Percentiles rank a stretch among this genome's conserved stretches.
Evolutionary conservation across 2,797 vertebrate species (phyloP).

Genomic region (Sebastes itinus): DNA sequence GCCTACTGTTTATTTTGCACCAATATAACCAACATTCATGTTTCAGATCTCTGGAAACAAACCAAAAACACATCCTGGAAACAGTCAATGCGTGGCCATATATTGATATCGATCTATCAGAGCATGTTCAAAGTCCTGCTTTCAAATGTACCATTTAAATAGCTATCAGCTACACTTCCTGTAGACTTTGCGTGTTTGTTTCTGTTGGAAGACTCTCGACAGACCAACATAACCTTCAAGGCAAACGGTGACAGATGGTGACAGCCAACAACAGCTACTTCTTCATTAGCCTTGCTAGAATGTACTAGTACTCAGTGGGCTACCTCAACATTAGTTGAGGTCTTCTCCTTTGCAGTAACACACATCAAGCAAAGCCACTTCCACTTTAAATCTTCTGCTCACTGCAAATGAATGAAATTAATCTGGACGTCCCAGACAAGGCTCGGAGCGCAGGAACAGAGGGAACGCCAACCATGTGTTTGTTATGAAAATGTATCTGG

Average conservation of each 20-base stretch:
- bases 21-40: neutral
- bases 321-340: neutral
- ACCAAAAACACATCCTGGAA: neutral
- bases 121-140: neutral
- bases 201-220: neutral
- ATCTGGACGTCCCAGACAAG: neutral
- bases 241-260: neutral
- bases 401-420: neutral
- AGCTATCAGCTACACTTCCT: neutral
- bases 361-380: neutral
- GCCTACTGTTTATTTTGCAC: slow-evolving; percentile 8
- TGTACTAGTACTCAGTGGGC: neutral
- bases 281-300: neutral
- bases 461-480: neutral
- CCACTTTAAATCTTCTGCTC: neutral
- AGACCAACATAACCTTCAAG: neutral
- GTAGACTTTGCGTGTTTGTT: neutral
- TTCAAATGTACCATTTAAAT: neutral
- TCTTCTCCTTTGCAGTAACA: neutral
- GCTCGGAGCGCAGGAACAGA: neutral
- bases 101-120: neutral
- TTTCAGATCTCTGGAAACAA: neutral
- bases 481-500: neutral
- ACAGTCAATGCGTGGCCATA: neutral
- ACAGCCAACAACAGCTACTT: neutral